These are phyloP conservation scores for Etia nguti DNA, from an alignment of 2,113 vertebrate species.

Conservation along the genomic window DNA sequence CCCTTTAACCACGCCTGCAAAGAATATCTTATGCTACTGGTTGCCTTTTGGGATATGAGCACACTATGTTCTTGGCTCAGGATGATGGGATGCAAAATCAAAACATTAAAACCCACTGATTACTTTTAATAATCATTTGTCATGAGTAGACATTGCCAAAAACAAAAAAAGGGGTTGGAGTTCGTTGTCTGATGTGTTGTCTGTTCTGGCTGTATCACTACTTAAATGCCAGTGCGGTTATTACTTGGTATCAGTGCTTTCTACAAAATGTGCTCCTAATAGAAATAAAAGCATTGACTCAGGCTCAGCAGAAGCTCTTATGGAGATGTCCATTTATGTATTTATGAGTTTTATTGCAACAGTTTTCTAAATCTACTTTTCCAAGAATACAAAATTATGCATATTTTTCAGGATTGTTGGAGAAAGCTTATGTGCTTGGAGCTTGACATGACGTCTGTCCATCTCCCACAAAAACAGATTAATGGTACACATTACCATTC, in stretches of 20 bases:
- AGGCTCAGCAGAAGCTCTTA: background rate
- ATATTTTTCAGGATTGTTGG: background rate
- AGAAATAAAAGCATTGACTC: background rate
- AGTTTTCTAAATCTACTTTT: background rate
- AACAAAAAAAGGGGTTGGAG: background rate
- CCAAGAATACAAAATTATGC: background rate
- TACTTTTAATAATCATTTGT: background rate
- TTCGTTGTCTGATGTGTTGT: background rate
- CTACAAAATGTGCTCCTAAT: background rate
- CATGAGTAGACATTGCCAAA: background rate
- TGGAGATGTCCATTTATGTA: background rate
- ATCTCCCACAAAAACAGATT: background rate
- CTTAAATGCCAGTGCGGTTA: background rate
- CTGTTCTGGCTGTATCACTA: background rate
- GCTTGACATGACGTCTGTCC: background rate
- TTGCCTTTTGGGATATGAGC: background rate
- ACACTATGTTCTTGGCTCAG: background rate
- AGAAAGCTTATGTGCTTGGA: background rate
- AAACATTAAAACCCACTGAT: background rate
- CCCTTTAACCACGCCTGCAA: background rate
- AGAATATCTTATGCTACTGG: background rate
- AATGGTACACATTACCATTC: background rate
- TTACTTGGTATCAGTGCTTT: background rate
- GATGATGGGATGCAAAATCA: background rate
- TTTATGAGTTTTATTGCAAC: background rate